A percentile compares a stretch with the other conserved stretches of the same genome.
Evolutionary conservation across 2,888 invertebrate species (phyloP).

Genomic region (Pegoplata infirma): DNA sequence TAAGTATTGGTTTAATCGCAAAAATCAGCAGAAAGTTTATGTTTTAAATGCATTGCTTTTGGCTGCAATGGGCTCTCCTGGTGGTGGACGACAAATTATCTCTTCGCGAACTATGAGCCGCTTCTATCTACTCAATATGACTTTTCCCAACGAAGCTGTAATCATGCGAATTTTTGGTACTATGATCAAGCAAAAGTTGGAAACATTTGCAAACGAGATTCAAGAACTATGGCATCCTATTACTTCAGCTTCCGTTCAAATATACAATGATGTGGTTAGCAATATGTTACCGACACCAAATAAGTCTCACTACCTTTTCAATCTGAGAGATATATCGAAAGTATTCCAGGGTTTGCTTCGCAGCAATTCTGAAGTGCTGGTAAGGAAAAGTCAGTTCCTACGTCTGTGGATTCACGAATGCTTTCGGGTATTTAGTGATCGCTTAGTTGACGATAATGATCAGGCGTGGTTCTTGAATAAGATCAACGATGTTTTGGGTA

Average conservation of each 20-base stretch:
- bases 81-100: slow-evolving; percentile 90
- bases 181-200: slow-evolving; percentile 88
- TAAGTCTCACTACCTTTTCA: slow-evolving; percentile 94
- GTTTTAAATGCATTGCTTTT: slow-evolving; percentile 88
- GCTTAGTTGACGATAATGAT: slow-evolving; percentile 88
- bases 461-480: slow-evolving; percentile 86
- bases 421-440: slow-evolving; percentile 90
- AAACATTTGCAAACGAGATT: slow-evolving; percentile 88
- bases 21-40: slow-evolving; percentile 87
- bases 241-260: slow-evolving; percentile 86
- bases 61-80: slow-evolving; percentile 91
- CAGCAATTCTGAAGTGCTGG: slow-evolving; percentile 87
- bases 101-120: slow-evolving; percentile 88
- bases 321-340: slow-evolving; percentile 91
- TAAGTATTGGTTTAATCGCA: slow-evolving; percentile 92
- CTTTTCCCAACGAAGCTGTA: slow-evolving; percentile 89
- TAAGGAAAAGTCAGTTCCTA: slow-evolving; percentile 84
- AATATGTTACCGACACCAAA: slow-evolving; percentile 92
- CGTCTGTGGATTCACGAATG: slow-evolving; percentile 93
- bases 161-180: slow-evolving; percentile 90
- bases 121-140: slow-evolving; percentile 87
- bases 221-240: slow-evolving; percentile 84
- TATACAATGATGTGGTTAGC: slow-evolving; percentile 85
- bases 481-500: slow-evolving; percentile 86
- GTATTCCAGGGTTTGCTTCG: slow-evolving; percentile 90